Evolutionary conservation across 1,140 invertebrate genomes (phyloP), one percentile per base, ranked within the genome.

Genomic region (Calephelis nemesis): DNA sequence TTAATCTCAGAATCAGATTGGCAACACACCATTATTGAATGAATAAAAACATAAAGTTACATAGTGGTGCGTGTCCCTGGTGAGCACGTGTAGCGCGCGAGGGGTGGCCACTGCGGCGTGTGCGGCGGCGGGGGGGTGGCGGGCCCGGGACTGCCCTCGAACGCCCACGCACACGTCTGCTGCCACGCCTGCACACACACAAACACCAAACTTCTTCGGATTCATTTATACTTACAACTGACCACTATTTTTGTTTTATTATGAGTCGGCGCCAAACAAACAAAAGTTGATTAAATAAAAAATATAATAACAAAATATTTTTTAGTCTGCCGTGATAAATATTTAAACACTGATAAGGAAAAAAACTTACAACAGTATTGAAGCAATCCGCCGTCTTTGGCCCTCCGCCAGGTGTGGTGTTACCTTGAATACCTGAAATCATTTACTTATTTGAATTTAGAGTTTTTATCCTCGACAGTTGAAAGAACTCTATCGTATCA

Each of bases 351-450:
- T 30, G 30, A 30, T 30, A 30, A 30, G 30, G 30, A 67, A 40
- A 2, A 10, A 60, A 60, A 94, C 93, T 94, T 93, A 96, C 95
- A 82, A 96, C 93, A 79, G 94, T 95, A 89, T 95, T 95, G 79
- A 94, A 94, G 76, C 93, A 92, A 78, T 96, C 94, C 1, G 92
- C 81, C 49, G 91, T 79, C 50, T 92, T 87, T 13, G 74, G 72
- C 4, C 79, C 84, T 0, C 83, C 83, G 0, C 82, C 82, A 0
- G 86, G 83, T 0, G 85, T 87, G 0, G 83, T 84, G 67, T 74
- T 83, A 48, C 86, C 86, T 72, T 87, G 86, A 0, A 85, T 62
- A 7, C 84, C 85, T 87, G 48, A 49, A 49, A 11, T 50, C 7
- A 58, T 7, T 54, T 19, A 19, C 5, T 30, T 30, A 30, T 30